Evolutionary conservation across 2,888 invertebrate genomes (phyloP), one percentile per base, ranked within the genome.

Genomic region (Nineta flava): DNA sequence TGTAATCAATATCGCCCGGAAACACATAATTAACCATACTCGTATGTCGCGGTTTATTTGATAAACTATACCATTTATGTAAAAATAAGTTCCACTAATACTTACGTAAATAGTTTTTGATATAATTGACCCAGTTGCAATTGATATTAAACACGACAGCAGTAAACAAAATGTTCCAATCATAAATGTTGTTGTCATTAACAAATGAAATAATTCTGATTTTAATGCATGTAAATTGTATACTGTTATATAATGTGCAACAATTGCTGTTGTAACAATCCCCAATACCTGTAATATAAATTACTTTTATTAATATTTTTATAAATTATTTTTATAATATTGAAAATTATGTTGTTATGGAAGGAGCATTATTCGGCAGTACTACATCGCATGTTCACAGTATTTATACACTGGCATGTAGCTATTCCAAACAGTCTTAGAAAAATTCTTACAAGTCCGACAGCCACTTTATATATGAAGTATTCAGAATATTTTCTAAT

Each of bases 91-190:
- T 19, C 2, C 17, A 10, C 12, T 47, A 43, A 48, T 61, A 81
- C 84, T 82, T 67, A 84, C 85, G 59, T 79, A 82, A 55, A 82
- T 73, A 2, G 85, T 88, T 70, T 88, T 90, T 1, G 87, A 76
- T 58, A 91, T 79, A 56, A 90, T 81, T 32, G 85, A 79, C n/a
- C 87, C 82, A 0, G 88, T 85, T 13, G 87, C 79, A 46, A 87
- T 70, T 2, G 90, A 88, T 31, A 81, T 69, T n/a, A 90, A 58
- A 57, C 83, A 87, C 1, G 90, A 76, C 4, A 81, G 60, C 40
- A 90, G 65, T 41, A 90, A 63, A 54, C 87, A 77, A 60, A 83
- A 83, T 17, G 87, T 88, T 48, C 83, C 82, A 53, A 90, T 79
- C 62, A 90, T 73, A 61, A 86, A 90, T 13, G 88, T 73, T 0